Base-by-base conservation (phyloP, 2,113 vertebrate species). In the Mesembrinibis cayennensis region DNA sequence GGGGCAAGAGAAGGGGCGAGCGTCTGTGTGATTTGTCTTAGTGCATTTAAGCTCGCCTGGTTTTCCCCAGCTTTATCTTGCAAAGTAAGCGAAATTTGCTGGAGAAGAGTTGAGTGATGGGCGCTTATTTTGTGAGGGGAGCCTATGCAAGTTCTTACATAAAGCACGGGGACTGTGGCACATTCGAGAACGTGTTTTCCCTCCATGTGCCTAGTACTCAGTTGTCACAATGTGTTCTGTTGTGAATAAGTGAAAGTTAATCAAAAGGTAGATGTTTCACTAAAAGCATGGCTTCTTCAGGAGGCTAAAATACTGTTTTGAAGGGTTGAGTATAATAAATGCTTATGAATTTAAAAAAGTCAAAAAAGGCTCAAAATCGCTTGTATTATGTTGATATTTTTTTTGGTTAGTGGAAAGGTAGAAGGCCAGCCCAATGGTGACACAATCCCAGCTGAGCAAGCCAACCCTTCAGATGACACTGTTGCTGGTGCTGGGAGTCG, bases 401-500 rank as follows among this genome's bases (percentile, higher is more conserved):
- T 96, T 59, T 95, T 53, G 79, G 73, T 89, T 95, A 99, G 98
- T 97, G 98, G 97, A 97, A 98, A 97, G 45, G 95, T 95, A 96
- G 98, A 98, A 97, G 97, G 97, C 95, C 98, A 98, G 86, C 97
- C 98, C 96, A 98, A 99, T 97, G 98, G 98, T 96, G 98, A 98
- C 98, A 97, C 98, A 87, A 92, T 97, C 82, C 90, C 97, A 86
- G 97, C 98, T 82, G 92, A 97, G 92, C 97, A 98, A 90, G 97
- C 97, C 74, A 98, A 94, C 96, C 96, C 98, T 93, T 94, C 98
- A 16, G 98, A 98, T 98, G 98, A 97, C 73, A 97, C 97, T 70
- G 97, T 94, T 97, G 97, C 95, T 88, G 96, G 96, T 96, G 96
- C 98, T 86, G 97, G 98, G 95, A 97, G 87, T 78, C 97, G 98